Evolutionary conservation across 2,888 invertebrate species (phyloP), one percentile per base, ranked within the genome.

Genomic region (Drepana falcataria): DNA sequence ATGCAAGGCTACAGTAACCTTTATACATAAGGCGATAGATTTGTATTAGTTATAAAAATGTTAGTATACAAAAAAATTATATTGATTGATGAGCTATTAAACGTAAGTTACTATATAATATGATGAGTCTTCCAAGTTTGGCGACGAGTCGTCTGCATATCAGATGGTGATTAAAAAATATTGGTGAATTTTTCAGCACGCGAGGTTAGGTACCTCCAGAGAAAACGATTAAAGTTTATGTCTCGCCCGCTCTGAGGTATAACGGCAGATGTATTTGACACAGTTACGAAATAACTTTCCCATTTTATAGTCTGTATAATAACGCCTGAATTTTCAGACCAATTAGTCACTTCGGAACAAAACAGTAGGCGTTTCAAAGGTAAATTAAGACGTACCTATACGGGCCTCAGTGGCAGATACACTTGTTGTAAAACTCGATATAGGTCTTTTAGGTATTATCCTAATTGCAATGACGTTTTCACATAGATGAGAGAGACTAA

Each of bases 161-260:
- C 57, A 55, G 53, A 56, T 60, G 63, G 63, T 60, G 53, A 51
- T 60, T 63, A 56, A 63, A 55, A 52, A 53, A 68, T 66, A 65
- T 60, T 56, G 58, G 62, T 65, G 65, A 58, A 63, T 64, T 63
- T 61, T 9, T 59, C 63, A 58, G 60, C 59, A 63, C 61, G 58
- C 59, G 59, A 60, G 64, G 65, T 40, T 40, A 7, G 1, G 62
- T 64, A 64, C 61, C 63, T 57, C 59, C 62, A 62, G 66, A 61
- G 55, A 59, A 57, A 53, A 55, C 57, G 64, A 67, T 70, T 65
- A 63, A 65, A 64, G 68, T 66, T 59, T 67, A 61, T 58, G 62
- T 41, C 55, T 55, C 59, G 64, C 63, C 58, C 53, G 53, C 53
- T 54, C 57, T 58, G 56, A 51, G 59, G 59, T 63, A 63, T 64